Evolutionary conservation across 2,113 vertebrate genomes (phyloP), one percentile per base, ranked within the genome.

Genomic region (Corvus cornix): DNA sequence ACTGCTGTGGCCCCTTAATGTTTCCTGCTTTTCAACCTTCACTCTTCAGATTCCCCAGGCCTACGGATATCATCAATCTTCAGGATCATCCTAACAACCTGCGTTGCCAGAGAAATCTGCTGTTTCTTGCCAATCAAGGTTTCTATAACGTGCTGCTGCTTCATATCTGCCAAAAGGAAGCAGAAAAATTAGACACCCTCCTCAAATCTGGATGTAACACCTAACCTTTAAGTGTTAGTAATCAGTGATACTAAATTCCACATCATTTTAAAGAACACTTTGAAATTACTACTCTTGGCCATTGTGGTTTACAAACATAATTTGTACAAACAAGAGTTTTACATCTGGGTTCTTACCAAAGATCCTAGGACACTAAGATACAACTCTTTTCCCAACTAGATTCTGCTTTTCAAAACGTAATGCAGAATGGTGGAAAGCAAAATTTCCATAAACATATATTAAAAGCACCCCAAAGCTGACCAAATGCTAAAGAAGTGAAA

Each of bases 121-220:
- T 99, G 99, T 91, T 99, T 99, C 96, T 99, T 99, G 48, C 99
- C 99, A 89, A 99, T 99, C 91, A 99, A 97, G 23, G 99, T 99
- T 98, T 99, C 99, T 86, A 99, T 99, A 84, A 99, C 99, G 84
- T 99, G 99, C 31, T 99, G 99, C 90, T 99, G 98, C 93, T 99
- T 99, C 99, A 99, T 99, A 97, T 99, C 99, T 99, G 97, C 18
- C 85, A 37, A 69, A 83, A 69, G 62, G 73, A 96, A 94, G 28
- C 35, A 69, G 39, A 78, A 91, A 24, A 56, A 78, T 93, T n/a
- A 81, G 39, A 86, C 14, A 68, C 1, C 6, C 3, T 72, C 11
- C 3, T 53, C 22, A 81, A 84, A 81, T 9, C 20, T 14, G 41
- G 7, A 30, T 23, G 1, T 1, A 22, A 44, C 4, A 11, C 35